Evolutionary conservation across 2,797 vertebrate species (phyloP), one percentile per base, ranked within the genome.

Genomic region (Morelia viridis): DNA sequence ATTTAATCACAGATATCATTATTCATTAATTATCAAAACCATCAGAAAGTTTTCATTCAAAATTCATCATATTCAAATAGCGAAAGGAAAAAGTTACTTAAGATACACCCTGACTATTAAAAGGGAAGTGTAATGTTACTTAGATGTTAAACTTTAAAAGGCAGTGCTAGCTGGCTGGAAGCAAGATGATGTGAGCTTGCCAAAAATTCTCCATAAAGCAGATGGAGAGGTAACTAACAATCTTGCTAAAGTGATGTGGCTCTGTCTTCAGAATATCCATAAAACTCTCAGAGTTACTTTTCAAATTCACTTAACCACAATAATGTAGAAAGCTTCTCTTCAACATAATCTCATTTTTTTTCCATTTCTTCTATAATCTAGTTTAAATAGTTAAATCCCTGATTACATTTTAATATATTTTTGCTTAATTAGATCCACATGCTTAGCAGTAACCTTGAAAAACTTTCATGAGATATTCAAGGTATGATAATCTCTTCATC

Each of bases 171-270:
- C 80, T 88, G 96, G 95, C 93, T 94, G 85, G 85, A 93, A 95
- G 85, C 71, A 87, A 65, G 17, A 91, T 85, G 85, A 89, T n/a
- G 94, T 90, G 76, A 94, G 92, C 93, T 94, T 96, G 94, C 90
- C 94, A 96, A 94, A 93, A 86, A 60, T 88, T 95, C 28, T 92
- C 76, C 85, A 6, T 91, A 94, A 96, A 94, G 92, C 89, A 96
- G 95, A 94, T 93, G 80, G 90, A 89, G 85, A 68, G 17, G 89
- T 89, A 95, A 2, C 87, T 86, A 92, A 92, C 88, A 95, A 58
- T 94, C 87, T 95, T 94, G 76, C 93, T 95, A 88, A 96, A 95
- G 94, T 96, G 89, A 94, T 92, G 90, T 95, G 91, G 64, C 91
- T 94, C 12, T 94, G 41, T 84, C 93, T 94, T 91, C 92, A 0